These are phyloP conservation scores for Astatoreochromis straeleni DNA, from an alignment of 2,113 vertebrate genomes.

Conservation along the genomic window DNA sequence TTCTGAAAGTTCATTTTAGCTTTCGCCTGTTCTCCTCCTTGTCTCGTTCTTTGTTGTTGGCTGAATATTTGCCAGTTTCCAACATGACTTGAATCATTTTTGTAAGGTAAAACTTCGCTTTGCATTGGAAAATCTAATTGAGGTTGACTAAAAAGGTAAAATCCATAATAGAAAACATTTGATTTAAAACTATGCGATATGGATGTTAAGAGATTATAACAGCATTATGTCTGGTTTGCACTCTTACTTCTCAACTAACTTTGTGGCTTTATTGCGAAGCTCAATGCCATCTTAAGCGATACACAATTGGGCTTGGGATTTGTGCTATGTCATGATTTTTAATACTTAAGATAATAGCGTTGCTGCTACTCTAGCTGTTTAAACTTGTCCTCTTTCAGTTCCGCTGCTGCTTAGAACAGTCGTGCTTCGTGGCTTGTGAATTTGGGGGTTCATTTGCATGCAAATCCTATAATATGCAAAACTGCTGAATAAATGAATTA, in stretches of 20 bases:
- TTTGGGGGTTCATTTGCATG: conserved; percentile 6
- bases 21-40: background rate
- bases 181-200: background rate
- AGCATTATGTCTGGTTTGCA: background rate
- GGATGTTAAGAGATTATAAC: background rate
- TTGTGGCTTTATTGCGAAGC: conserved; percentile 19
- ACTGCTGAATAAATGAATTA: conserved; percentile 35
- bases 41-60: background rate
- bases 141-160: background rate
- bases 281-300: conserved; percentile 5
- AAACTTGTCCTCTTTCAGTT: background rate
- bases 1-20: background rate
- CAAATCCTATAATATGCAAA: conserved; percentile 41
- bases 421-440: conserved; percentile 3
- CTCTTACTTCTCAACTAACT: background rate
- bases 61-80: background rate
- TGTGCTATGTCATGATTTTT: conserved; percentile 23
- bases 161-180: background rate
- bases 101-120: background rate
- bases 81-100: background rate
- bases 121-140: background rate
- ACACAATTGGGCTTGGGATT: conserved; percentile 38
- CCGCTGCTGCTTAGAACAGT: background rate
- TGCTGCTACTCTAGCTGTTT: background rate
- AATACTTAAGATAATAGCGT: conserved; percentile 28